Percentiles rank a stretch among this genome's conserved stretches.
Conservation (phyloP, 2,888 invertebrate genomes). For the Apotomis capreana region DNA sequence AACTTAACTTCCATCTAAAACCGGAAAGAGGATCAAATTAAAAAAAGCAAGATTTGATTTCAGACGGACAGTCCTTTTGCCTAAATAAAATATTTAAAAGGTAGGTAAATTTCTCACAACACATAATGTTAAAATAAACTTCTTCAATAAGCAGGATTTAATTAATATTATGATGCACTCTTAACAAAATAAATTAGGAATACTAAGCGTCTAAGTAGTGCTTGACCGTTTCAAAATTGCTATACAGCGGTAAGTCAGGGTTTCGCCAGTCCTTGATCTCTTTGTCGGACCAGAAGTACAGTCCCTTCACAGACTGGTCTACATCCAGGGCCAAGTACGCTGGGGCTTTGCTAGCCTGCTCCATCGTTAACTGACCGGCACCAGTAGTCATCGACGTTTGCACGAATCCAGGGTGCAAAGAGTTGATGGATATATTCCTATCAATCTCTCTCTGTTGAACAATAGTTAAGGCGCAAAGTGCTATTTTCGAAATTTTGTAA, state of each 20-base stretch:
- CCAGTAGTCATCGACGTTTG: conserved; percentile 48
- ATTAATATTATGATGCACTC: no score
- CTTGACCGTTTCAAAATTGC: conserved; percentile 26
- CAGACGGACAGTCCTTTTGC: no score
- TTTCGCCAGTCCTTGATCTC: conserved; percentile 49
- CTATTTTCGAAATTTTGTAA: conserved; percentile 51
- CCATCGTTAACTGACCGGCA: no score
- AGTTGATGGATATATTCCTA: conserved; percentile 49
- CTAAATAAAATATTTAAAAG: no score
- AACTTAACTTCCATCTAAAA: no score
- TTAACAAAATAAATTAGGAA: no score
- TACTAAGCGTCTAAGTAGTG: not conserved
- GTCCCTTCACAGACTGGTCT: conserved; percentile 50
- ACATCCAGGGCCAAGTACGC: conserved; percentile 50
- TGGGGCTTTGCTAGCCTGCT: conserved; percentile 44
- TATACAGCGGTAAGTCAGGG: conserved; percentile 21
- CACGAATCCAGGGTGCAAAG: conserved; percentile 51
- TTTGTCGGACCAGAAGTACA: conserved; percentile 52
- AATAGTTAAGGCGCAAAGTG: conserved; percentile 49
- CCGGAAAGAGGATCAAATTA: no score
- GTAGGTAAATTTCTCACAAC: no score
- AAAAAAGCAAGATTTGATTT: no score
- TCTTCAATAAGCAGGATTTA: no score
- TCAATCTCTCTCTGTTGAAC: conserved; percentile 47
- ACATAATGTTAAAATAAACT: no score